Percentiles rank a stretch among this genome's conserved stretches.
These are phyloP conservation scores for Microtus montanus DNA, from an alignment of 2,113 vertebrate genomes.

Conservation along the genomic window DNA sequence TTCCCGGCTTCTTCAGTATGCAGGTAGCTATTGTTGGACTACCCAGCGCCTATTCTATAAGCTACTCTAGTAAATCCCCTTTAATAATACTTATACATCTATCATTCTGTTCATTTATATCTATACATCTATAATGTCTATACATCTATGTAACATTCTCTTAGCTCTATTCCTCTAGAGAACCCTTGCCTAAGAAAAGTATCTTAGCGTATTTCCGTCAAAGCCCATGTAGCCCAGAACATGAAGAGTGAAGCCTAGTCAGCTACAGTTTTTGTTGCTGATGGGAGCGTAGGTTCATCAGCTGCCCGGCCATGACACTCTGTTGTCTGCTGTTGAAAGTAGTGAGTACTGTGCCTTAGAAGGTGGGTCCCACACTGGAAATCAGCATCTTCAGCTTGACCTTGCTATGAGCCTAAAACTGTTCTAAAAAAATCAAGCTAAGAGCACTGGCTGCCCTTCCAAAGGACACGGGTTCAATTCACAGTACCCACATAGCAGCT, in stretches of 20 bases:
- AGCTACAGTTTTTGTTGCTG: background rate
- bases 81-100: background rate
- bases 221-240: background rate
- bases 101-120: background rate
- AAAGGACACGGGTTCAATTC: background rate
- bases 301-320: background rate
- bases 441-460: background rate
- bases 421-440: background rate
- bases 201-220: background rate
- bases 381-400: background rate
- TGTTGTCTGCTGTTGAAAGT: background rate
- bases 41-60: background rate
- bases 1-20: background rate
- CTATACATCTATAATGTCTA: background rate
- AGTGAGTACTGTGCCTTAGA: background rate
- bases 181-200: background rate
- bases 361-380: background rate
- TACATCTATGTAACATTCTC: background rate
- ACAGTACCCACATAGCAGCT: background rate
- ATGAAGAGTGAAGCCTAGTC: background rate
- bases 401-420: conserved; percentile 3
- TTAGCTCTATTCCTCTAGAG: background rate
- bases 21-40: background rate
- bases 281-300: background rate
- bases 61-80: background rate